A percentile compares a stretch with the other conserved stretches of the same genome.
phyloP scores from a whole-genome alignment of 2,797 vertebrate genomes.

The Peromyscus melanophrys region DNA sequence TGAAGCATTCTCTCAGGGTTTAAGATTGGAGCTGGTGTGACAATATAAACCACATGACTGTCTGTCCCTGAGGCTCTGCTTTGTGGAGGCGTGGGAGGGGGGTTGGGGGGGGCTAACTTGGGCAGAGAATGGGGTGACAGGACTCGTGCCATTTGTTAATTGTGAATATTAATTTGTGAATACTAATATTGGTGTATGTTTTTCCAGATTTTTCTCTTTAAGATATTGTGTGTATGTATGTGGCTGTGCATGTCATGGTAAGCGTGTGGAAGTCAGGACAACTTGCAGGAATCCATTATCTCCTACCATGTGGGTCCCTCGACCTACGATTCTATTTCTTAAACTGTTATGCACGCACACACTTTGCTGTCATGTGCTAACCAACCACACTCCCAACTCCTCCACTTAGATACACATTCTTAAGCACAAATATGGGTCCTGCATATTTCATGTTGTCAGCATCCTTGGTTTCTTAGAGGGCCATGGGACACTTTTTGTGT shows the following conservation, averaged over 20 bases:
- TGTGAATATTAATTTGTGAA: neutral
- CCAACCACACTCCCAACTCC: neutral
- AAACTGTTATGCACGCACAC: neutral
- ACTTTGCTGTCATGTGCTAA: neutral
- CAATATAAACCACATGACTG: neutral
- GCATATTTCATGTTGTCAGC: neutral
- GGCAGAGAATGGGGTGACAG: neutral
- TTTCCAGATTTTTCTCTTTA: slow-evolving; percentile 25
- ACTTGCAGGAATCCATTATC: neutral
- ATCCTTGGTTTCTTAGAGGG: neutral
- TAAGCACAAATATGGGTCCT: neutral
- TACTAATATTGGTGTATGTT: neutral
- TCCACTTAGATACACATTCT: neutral
- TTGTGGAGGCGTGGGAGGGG: neutral
- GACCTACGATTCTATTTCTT: neutral
- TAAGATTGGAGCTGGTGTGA: neutral
- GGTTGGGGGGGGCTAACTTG: neutral
- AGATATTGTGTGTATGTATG: neutral
- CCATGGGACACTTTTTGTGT: neutral
- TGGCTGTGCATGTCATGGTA: neutral
- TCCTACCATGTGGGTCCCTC: neutral
- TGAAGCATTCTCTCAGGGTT: neutral
- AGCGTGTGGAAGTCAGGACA: neutral
- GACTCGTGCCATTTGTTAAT: neutral
- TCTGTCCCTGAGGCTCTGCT: neutral